Percentiles rank a stretch among this genome's conserved stretches.
Conservation (phyloP, 2,888 invertebrate species). For the Morpho achilles region DNA sequence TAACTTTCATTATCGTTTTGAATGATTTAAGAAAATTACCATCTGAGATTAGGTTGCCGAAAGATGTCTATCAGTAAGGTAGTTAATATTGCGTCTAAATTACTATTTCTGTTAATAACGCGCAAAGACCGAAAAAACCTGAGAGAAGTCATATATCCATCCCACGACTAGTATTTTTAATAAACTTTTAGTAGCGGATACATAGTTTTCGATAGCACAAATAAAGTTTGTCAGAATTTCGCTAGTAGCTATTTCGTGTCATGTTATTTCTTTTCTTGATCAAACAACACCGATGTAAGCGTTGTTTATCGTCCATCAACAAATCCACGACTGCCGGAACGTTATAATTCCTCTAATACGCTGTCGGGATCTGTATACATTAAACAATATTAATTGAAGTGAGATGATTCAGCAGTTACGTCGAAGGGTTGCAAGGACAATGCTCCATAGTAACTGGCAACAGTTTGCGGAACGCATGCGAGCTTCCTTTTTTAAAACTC, state of each 20-base stretch:
- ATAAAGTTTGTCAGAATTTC: not conserved
- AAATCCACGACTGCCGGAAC: slow-evolving; percentile 55
- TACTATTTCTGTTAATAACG: too few relatives aligned
- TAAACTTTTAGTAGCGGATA: too few relatives aligned
- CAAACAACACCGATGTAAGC: slow-evolving; percentile 16
- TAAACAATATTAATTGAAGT: slow-evolving; percentile 73
- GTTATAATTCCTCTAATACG: slow-evolving; percentile 64
- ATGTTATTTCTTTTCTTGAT: slow-evolving; percentile 11
- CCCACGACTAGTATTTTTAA: not conserved
- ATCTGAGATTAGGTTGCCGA: too few relatives aligned
- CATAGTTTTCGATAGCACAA: too few relatives aligned
- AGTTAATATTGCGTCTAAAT: too few relatives aligned
- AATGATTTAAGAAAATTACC: too few relatives aligned
- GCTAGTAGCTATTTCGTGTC: slow-evolving; percentile 8
- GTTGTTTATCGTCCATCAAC: slow-evolving; percentile 55
- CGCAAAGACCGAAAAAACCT: too few relatives aligned
- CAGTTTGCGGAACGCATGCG: slow-evolving; percentile 40
- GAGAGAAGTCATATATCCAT: not conserved
- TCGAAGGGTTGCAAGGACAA: slow-evolving; percentile 59
- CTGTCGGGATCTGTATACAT: slow-evolving; percentile 60
- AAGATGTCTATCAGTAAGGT: too few relatives aligned
- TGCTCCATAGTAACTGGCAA: slow-evolving; percentile 30
- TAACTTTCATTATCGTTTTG: too few relatives aligned
- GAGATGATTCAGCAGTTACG: slow-evolving; percentile 60
- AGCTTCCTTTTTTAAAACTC: slow-evolving; percentile 49